Evolutionary conservation across 2,797 vertebrate species (phyloP).

Genomic region (Helicolenus hilgendorfi): DNA sequence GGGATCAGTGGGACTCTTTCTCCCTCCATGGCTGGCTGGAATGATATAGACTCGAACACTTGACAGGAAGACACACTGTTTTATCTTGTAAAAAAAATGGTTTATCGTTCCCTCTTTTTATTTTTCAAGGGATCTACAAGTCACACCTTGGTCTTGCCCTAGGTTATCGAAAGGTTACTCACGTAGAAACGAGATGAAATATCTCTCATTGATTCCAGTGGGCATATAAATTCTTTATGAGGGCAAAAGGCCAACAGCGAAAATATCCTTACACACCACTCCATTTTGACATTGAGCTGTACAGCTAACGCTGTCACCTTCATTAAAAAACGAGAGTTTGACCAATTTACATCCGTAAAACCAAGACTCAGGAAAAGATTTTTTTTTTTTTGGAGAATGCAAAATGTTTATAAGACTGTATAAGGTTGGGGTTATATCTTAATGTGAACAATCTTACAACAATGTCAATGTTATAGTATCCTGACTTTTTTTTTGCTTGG

Average conservation of each 20-base stretch:
- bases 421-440: neutral
- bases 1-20: slow-evolving; percentile 96
- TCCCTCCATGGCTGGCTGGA: slow-evolving; percentile 96
- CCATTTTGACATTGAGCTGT: slow-evolving; percentile 58
- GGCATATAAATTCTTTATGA: slow-evolving; percentile 79
- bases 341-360: neutral
- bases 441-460: neutral
- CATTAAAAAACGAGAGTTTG: slow-evolving; percentile 15
- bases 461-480: neutral
- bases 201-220: slow-evolving; percentile 62
- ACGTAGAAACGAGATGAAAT: slow-evolving; percentile 50
- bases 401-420: neutral
- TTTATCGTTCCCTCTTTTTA: slow-evolving; percentile 39
- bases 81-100: slow-evolving; percentile 8
- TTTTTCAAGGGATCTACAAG: slow-evolving; percentile 45
- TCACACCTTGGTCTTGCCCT: slow-evolving; percentile 25
- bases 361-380: neutral
- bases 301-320: slow-evolving; percentile 36
- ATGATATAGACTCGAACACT: slow-evolving; percentile 91
- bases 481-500: neutral
- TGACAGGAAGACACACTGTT: slow-evolving; percentile 13
- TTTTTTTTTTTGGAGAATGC: neutral
- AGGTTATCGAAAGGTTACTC: slow-evolving; percentile 54
- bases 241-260: slow-evolving; percentile 71
- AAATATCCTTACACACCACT: slow-evolving; percentile 45